Base-by-base conservation (phyloP, 2,113 vertebrate genomes). In the Hippoglossus stenolepis region DNA sequence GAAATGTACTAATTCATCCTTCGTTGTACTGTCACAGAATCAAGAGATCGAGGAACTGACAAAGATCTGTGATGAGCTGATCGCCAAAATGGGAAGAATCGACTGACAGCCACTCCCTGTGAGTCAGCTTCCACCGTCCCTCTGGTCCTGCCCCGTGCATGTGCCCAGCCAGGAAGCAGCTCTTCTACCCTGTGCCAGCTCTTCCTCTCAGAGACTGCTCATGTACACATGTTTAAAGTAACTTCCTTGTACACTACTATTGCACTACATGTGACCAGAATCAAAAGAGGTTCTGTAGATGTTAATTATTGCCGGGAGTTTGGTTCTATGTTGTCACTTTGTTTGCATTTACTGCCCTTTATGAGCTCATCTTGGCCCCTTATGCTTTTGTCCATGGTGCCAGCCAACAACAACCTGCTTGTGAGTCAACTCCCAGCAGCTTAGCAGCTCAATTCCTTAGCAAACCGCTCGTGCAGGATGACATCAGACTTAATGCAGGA, bases 31-130 rank as follows among this genome's bases (percentile, higher is more conserved):
- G 77, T 93, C 90, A 66, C 92, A 99, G 98, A 98, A 97, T 91
- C 96, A 98, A 91, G 98, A 99, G 90, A 98, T 98, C 0, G 98
- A 99, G 92, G 98, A 99, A 85, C 95, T 99, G 87, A 98, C 98
- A 9, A 99, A 99, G 94, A 99, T 99, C 91, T 99, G 98, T 0
- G 98, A 99, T 0, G 98, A 99, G 93, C 95, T 99, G 87, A 99
- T 99, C 18, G 96, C 97, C 2, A 99, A 99, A 93, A 93, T 99
- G 94, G 97, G 96, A 3, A 97, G 93, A 93, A 87, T 92, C 2
- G 96, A 97, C 90, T 99, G 83, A 93, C 70, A 62, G 57, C 90
- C 94, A 5, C 43, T 40, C 56, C 54, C 49, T 65, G 59, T 38
- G 53, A 73, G 49, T 70, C 67, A 8, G 40, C 57, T 24, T 63